phyloP scores from a whole-genome alignment of 1,140 invertebrate genomes.

The Achatina immaculata region DNA sequence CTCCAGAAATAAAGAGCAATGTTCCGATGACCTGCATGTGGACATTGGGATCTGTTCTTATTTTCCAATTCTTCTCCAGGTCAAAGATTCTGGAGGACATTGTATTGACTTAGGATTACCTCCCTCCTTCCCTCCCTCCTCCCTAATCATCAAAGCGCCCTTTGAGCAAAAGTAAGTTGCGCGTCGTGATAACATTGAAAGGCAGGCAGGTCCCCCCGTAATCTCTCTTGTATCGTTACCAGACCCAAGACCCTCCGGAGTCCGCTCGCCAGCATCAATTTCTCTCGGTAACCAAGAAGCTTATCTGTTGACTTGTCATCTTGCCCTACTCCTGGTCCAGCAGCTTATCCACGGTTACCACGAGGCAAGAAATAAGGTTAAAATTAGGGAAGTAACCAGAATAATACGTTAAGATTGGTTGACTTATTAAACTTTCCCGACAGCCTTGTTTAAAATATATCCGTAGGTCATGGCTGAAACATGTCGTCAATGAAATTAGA shows the following conservation, averaged over 20 bases:
- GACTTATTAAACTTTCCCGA: too few relatives aligned
- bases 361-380: not conserved
- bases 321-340: not conserved
- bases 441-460: too few relatives aligned
- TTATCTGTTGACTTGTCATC: not conserved
- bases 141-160: not conserved
- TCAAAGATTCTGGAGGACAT: not conserved
- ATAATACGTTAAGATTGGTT: too few relatives aligned
- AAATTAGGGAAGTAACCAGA: too few relatives aligned
- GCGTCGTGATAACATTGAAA: not conserved
- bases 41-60: not conserved
- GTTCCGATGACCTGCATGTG: too few relatives aligned
- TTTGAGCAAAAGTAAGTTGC: not conserved
- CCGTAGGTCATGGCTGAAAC: too few relatives aligned
- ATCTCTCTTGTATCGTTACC: not conserved
- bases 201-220: not conserved
- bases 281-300: not conserved
- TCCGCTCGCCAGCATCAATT: slow-evolving; percentile 7
- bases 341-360: not conserved
- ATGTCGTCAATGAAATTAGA: too few relatives aligned
- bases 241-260: not conserved
- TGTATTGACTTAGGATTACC: not conserved
- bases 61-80: not conserved
- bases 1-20: too few relatives aligned
- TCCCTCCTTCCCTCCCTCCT: not conserved